These are phyloP conservation scores for Tyto alba DNA, from an alignment of 2,113 vertebrate species.

Conservation along the genomic window DNA sequence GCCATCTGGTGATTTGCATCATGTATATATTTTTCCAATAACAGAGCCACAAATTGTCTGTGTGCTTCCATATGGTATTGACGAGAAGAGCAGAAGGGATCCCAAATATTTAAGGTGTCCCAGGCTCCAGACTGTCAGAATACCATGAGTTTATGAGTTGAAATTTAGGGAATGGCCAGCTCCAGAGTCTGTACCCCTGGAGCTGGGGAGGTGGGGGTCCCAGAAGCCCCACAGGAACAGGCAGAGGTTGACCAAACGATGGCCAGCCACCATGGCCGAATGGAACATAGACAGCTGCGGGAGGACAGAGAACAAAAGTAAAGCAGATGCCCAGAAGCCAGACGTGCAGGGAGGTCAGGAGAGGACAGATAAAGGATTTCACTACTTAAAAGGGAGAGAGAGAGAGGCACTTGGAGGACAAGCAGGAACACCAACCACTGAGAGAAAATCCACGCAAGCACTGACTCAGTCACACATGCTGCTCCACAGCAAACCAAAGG, in stretches of 20 bases:
- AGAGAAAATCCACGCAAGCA: not conserved
- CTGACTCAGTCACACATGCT: not conserved
- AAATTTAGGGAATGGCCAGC: not conserved
- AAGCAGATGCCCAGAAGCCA: slow-evolving; percentile 1
- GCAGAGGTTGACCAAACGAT: not conserved
- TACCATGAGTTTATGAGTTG: not conserved
- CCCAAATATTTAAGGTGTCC: not conserved
- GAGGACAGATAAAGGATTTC: slow-evolving; percentile 41
- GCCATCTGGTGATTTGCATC: not conserved
- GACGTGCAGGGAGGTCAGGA: slow-evolving; percentile 6
- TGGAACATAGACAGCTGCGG: not conserved
- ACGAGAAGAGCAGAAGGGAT: not conserved
- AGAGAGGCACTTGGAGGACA: not conserved
- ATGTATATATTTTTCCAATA: not conserved
- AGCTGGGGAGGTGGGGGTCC: not conserved
- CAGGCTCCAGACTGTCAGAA: not conserved
- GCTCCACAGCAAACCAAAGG: not conserved
- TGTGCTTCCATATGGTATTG: not conserved
- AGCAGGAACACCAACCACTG: not conserved
- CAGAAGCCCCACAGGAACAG: not conserved
- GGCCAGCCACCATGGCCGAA: fast-evolving
- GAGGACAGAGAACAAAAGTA: not conserved
- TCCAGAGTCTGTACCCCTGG: not conserved
- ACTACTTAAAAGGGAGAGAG: slow-evolving; percentile 6
- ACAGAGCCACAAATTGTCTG: not conserved